These are phyloP conservation scores for Neria commutata DNA, from an alignment of 2,888 invertebrate species.

Conservation along the genomic window DNA sequence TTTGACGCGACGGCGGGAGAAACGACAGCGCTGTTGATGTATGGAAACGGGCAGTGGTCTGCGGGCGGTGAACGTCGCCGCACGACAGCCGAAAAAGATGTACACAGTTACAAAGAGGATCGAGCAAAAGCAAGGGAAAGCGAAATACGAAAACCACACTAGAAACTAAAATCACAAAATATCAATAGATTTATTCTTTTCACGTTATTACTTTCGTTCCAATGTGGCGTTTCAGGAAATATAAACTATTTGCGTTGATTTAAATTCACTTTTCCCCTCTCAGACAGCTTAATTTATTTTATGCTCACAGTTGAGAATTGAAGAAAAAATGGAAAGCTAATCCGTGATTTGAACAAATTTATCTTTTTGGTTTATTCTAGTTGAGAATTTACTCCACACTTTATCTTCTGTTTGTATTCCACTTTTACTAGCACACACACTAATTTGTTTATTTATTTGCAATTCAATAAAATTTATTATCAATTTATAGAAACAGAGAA, in stretches of 20 bases:
- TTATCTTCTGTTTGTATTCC: neutral
- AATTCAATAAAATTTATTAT: slow-evolving; percentile 29
- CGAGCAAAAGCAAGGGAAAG: slow-evolving; percentile 8
- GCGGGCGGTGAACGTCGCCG: slow-evolving; percentile 7
- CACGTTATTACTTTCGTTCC: slow-evolving; percentile 5
- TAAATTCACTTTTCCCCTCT: slow-evolving; percentile 27
- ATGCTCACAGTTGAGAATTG: too few species aligned
- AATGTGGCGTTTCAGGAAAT: slow-evolving; percentile 36
- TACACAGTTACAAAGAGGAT: slow-evolving; percentile 9
- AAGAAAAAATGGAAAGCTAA: too few species aligned
- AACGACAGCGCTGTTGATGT: too few species aligned
- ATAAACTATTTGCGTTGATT: slow-evolving; percentile 27
- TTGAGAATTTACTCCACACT: neutral
- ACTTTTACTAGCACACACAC: slow-evolving; percentile 32
- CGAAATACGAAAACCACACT: slow-evolving; percentile 17
- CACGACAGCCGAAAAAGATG: slow-evolving; percentile 8
- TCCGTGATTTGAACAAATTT: slow-evolving; percentile 37
- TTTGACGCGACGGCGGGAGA: too few species aligned
- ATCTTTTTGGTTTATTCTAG: slow-evolving; percentile 26
- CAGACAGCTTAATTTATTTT: slow-evolving; percentile 21
- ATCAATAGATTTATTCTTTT: neutral
- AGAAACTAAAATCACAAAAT: slow-evolving; percentile 2
- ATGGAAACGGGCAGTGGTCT: neutral
- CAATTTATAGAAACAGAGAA: neutral
- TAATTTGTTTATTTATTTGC: slow-evolving; percentile 41